Conservation (phyloP, 1,140 invertebrate species). For the Akabosia matsudoensis region DNA sequence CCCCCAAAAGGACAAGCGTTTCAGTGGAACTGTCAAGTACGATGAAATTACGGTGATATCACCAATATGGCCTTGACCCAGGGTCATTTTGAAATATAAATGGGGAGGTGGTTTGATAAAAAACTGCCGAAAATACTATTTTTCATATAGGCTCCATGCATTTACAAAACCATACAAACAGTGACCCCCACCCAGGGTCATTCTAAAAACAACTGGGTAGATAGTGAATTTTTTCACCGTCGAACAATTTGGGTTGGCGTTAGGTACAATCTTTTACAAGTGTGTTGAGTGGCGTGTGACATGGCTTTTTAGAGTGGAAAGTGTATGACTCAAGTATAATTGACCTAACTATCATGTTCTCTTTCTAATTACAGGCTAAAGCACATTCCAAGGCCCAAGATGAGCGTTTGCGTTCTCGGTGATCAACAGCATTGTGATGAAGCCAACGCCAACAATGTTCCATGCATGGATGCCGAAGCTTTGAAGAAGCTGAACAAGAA, state of each 20-base stretch:
- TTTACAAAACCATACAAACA: neutral
- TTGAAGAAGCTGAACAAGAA: conserved; percentile 99
- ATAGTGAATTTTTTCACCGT: neutral
- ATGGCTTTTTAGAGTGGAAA: neutral
- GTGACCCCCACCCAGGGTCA: neutral
- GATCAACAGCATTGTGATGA: conserved; percentile 99
- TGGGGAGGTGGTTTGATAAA: conserved; percentile 4
- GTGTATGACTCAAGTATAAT: neutral
- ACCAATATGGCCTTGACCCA: conserved; percentile 5
- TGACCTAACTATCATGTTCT: neutral
- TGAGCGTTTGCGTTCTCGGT: conserved; percentile 97
- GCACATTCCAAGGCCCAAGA: conserved; percentile 94
- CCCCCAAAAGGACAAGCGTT: conserved; percentile 99
- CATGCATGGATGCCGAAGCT: conserved; percentile 96
- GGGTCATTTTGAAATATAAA: conserved; percentile 18
- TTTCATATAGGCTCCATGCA: neutral
- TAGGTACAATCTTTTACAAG: neutral
- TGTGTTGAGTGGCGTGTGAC: neutral
- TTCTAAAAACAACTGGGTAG: neutral
- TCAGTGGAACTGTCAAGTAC: conserved; percentile 99
- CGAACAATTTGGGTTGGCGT: neutral
- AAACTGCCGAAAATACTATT: neutral
- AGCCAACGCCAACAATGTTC: conserved; percentile 87
- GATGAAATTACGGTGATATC: conserved; percentile 48
- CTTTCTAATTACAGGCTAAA: conserved; percentile 69